phyloP scores from a whole-genome alignment of 2,113 vertebrate species.

The Plecotus auritus region DNA sequence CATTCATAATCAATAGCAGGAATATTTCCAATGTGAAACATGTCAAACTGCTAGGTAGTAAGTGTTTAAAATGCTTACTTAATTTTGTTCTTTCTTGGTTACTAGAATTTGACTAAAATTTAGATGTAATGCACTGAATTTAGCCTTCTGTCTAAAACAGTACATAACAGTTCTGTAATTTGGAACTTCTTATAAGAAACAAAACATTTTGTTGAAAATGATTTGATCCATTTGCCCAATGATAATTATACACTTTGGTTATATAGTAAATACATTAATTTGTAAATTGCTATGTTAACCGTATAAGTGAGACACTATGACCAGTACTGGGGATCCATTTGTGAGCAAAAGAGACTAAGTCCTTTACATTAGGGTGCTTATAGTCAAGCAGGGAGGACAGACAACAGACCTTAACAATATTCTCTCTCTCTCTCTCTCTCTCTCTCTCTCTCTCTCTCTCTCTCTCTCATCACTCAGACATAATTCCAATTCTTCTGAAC shows the following conservation, averaged over 20 bases:
- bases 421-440: neutral
- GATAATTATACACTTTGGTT: neutral
- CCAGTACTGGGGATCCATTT: neutral
- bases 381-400: neutral
- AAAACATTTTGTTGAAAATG: neutral
- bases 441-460: neutral
- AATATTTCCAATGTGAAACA: neutral
- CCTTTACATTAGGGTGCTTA: neutral
- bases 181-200: neutral
- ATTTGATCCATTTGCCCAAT: neutral
- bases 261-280: neutral
- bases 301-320: neutral
- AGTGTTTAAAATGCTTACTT: neutral
- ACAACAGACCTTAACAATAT: neutral
- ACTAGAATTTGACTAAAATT: conserved; percentile 6
- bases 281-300: neutral
- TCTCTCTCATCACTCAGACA: neutral
- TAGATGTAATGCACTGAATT: neutral
- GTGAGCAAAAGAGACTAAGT: neutral
- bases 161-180: neutral
- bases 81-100: neutral
- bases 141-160: neutral
- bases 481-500: neutral
- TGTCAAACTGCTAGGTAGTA: neutral
- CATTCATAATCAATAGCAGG: neutral